Conservation (phyloP, 2,113 vertebrate species). For the Rhagologus leucostigma region DNA sequence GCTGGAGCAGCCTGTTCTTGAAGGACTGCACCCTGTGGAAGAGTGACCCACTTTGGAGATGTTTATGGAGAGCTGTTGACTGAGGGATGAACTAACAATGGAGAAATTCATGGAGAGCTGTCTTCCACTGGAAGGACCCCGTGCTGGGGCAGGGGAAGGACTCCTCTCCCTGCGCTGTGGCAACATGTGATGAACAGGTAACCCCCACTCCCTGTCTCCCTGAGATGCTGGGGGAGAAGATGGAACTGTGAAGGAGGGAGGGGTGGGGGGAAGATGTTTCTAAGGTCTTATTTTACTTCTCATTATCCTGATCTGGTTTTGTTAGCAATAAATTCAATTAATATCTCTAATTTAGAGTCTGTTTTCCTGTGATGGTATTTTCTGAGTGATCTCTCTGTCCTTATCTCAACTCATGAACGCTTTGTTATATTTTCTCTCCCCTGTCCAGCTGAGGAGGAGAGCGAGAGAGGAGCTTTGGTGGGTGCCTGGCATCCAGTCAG, state of each 20-base stretch:
- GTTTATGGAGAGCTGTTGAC: not conserved
- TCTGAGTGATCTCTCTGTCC: not conserved
- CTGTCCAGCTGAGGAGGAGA: not conserved
- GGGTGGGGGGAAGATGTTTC: not conserved
- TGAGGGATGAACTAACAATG: not conserved
- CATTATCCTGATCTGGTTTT: not conserved
- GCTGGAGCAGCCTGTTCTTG: not conserved
- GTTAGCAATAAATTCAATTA: not conserved
- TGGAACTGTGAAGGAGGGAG: not conserved
- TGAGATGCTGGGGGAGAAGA: not conserved
- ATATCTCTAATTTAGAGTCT: not conserved
- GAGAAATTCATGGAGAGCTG: not conserved
- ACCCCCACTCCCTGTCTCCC: not conserved
- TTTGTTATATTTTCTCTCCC: not conserved
- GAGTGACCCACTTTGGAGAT: accelerated
- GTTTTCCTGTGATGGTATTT: not conserved
- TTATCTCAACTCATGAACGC: not conserved
- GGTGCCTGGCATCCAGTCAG: not conserved
- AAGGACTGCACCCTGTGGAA: not conserved
- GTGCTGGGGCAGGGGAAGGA: not conserved
- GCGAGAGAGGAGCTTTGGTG: not conserved
- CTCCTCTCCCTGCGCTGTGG: not conserved
- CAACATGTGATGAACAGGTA: not conserved
- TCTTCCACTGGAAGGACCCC: not conserved
- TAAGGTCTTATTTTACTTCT: not conserved